Percentiles rank a stretch among this genome's conserved stretches.
Conservation (phyloP, 2,113 vertebrate genomes). For the Dolichallabes microphthalmus region DNA sequence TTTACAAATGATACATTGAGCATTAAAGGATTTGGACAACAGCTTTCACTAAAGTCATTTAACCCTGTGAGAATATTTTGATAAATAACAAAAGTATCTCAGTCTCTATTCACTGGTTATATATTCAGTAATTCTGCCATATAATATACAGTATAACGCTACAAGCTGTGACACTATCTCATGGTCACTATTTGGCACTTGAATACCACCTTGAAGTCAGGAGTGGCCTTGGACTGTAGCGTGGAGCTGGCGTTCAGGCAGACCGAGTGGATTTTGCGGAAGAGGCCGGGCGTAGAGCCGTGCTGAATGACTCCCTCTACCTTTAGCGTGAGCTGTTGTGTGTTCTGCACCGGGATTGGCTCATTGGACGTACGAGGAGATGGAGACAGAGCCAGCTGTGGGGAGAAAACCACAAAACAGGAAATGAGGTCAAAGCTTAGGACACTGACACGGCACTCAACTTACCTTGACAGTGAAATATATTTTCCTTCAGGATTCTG, state of each 20-base stretch:
- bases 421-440: neutral
- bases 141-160: neutral
- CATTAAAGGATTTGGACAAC: neutral
- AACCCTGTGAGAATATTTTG: neutral
- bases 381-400: constrained; percentile 90
- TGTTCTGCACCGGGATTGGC: constrained; percentile 92
- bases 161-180: neutral
- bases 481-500: no score
- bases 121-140: neutral
- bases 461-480: neutral
- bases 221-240: constrained; percentile 87
- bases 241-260: constrained; percentile 90
- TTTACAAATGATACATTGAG: neutral
- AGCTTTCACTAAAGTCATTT: neutral
- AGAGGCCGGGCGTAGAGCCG: constrained; percentile 89
- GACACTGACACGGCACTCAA: neutral
- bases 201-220: constrained; percentile 85
- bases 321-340: constrained; percentile 90
- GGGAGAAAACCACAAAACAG: neutral
- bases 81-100: neutral
- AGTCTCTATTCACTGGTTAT: neutral
- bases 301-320: constrained; percentile 98
- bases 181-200: neutral
- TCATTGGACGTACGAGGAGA: constrained; percentile 90
- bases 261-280: constrained; percentile 93